Evolutionary conservation across 2,888 invertebrate species (phyloP).

Genomic region (Neocrepidodera transversa): DNA sequence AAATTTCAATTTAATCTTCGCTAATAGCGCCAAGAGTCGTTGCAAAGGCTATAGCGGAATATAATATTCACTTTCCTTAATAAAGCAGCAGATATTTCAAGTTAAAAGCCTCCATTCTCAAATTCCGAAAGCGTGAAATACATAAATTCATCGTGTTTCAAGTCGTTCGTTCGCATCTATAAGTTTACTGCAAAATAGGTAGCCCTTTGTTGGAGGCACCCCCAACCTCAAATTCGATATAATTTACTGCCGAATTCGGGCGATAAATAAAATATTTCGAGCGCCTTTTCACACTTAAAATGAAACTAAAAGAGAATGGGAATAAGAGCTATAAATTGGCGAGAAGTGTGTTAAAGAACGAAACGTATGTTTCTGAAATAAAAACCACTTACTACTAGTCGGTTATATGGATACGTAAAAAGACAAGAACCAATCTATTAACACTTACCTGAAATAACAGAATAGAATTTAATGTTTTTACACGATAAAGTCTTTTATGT

Average conservation of each 20-base stretch:
- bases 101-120: constrained; percentile 13
- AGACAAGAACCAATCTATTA: no score
- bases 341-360: background rate
- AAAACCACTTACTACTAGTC: background rate
- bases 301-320: background rate
- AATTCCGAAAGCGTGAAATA: constrained; percentile 16
- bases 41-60: constrained; percentile 17
- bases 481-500: no score
- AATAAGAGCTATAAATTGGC: background rate
- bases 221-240: constrained; percentile 11
- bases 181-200: constrained; percentile 22
- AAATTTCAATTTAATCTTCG: constrained; percentile 12
- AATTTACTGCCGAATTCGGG: constrained; percentile 6
- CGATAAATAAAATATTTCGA: constrained; percentile 3
- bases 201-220: constrained; percentile 6
- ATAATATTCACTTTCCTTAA: constrained; percentile 20
- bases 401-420: background rate
- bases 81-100: constrained; percentile 14
- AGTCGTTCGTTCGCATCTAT: constrained; percentile 19
- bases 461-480: no score
- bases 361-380: background rate
- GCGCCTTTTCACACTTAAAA: constrained; percentile 3
- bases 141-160: constrained; percentile 22
- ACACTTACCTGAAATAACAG: no score
- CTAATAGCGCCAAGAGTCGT: constrained; percentile 18